Evolutionary conservation across 2,888 invertebrate species (phyloP).

Genomic region (Cremastinae sp.): DNA sequence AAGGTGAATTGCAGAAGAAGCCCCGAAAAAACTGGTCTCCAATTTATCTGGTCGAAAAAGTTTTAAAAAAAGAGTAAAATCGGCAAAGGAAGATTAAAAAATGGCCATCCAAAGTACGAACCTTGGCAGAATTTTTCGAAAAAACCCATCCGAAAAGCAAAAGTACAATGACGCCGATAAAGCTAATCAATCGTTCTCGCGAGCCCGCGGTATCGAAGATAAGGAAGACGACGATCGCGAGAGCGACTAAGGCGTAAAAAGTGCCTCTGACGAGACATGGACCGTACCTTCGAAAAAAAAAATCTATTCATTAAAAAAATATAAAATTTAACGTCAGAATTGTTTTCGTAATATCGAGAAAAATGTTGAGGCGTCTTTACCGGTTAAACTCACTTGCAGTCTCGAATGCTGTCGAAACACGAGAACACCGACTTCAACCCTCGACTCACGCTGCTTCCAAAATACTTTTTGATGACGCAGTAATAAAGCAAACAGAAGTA

Average conservation of each 20-base stretch:
- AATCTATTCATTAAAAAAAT: conserved; percentile 4
- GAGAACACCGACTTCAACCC: conserved; percentile 59
- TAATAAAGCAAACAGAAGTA: conserved; percentile 86
- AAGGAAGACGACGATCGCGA: conserved; percentile 83
- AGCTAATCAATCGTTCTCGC: conserved; percentile 85
- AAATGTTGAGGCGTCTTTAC: conserved; percentile 10
- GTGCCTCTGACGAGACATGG: conserved; percentile 71
- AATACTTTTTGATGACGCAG: conserved; percentile 82
- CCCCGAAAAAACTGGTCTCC: conserved; percentile 91
- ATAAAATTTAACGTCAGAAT: not conserved
- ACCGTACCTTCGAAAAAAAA: conserved; percentile 80
- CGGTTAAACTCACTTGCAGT: conserved; percentile 56
- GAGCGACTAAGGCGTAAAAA: conserved; percentile 81
- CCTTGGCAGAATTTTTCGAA: conserved; percentile 83
- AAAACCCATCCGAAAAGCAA: conserved; percentile 85
- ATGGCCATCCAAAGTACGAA: conserved; percentile 73
- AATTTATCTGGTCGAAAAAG: conserved; percentile 82
- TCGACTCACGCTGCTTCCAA: conserved; percentile 80
- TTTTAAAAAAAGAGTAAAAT: not conserved
- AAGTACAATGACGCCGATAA: conserved; percentile 85
- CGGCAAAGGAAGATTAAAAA: not conserved
- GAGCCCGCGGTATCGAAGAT: conserved; percentile 84
- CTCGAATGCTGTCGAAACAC: conserved; percentile 40
- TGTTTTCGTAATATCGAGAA: not conserved
- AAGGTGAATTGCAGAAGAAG: conserved; percentile 91